Evolutionary conservation across 1,140 invertebrate species (phyloP).

Genomic region (Drosophila dunni): DNA sequence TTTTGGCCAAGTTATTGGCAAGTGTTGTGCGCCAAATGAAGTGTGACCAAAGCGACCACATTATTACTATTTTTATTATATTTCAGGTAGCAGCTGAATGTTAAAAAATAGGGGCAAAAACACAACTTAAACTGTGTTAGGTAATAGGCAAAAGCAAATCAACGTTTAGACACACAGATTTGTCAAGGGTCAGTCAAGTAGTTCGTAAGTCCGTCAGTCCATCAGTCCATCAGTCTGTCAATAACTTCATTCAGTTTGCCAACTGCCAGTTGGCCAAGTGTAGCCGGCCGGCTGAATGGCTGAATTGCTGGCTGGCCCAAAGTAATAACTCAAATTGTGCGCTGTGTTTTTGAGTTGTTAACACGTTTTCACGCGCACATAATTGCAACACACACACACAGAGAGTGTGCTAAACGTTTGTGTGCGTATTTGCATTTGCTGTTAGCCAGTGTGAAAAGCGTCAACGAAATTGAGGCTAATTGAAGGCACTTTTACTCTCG

Average conservation of each 20-base stretch:
- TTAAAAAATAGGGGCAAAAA: background rate
- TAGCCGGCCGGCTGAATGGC: background rate
- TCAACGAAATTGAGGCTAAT: slow-evolving; percentile 52
- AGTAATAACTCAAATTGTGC: slow-evolving; percentile 43
- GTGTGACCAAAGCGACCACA: slow-evolving; percentile 58
- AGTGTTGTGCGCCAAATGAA: slow-evolving; percentile 55
- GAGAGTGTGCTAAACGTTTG: slow-evolving; percentile 19
- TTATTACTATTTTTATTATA: no score
- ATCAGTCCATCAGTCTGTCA: slow-evolving; percentile 1
- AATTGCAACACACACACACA: slow-evolving; percentile 44
- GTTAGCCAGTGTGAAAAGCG: slow-evolving; percentile 49
- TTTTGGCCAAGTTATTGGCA: slow-evolving; percentile 6
- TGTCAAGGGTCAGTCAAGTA: slow-evolving; percentile 48
- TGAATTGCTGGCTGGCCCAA: slow-evolving; percentile 5
- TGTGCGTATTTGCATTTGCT: slow-evolving; percentile 28
- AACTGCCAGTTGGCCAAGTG: background rate
- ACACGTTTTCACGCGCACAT: slow-evolving; percentile 54
- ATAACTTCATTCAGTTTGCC: background rate
- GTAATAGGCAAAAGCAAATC: slow-evolving; percentile 46
- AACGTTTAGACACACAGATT: slow-evolving; percentile 50
- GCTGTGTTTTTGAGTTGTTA: slow-evolving; percentile 49
- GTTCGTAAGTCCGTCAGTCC: background rate
- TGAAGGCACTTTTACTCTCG: slow-evolving; percentile 53
- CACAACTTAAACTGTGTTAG: slow-evolving; percentile 10
- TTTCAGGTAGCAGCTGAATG: slow-evolving; percentile 6